phyloP scores from a whole-genome alignment of 2,797 vertebrate genomes.

The Clarias platycephalus region DNA sequence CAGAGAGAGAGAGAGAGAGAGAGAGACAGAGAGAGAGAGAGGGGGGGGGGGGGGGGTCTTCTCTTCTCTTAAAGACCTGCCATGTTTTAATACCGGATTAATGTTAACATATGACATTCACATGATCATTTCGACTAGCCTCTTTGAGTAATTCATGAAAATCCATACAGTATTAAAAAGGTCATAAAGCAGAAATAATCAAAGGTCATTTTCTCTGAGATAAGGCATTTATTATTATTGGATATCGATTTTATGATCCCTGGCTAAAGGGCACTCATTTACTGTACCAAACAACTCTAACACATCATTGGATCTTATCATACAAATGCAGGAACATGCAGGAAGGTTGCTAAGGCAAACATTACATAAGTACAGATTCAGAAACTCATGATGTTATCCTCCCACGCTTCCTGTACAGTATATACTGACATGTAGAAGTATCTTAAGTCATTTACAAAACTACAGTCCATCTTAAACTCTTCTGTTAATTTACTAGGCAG shows the following conservation, averaged over 20 bases:
- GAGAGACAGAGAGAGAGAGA: no score
- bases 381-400: slow-evolving; percentile 13
- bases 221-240: slow-evolving; percentile 38
- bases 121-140: background rate
- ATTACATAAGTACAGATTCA: slow-evolving; percentile 3
- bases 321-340: slow-evolving; percentile 9
- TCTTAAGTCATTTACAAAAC: background rate
- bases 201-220: slow-evolving; percentile 12
- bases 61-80: background rate
- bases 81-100: background rate
- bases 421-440: background rate
- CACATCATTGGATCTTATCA: background rate
- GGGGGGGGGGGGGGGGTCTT: background rate
- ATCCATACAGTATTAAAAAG: background rate
- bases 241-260: slow-evolving; percentile 21
- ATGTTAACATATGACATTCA: background rate
- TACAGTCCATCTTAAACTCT: background rate
- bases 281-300: background rate
- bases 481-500: background rate
- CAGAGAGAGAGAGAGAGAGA: no score
- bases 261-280: slow-evolving; percentile 15
- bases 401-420: background rate
- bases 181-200: slow-evolving; percentile 26
- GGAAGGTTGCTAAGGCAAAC: slow-evolving; percentile 10
- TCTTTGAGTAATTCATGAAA: background rate